These are phyloP conservation scores for Apogon talboti DNA, from an alignment of 2,797 vertebrate species.

Conservation along the genomic window DNA sequence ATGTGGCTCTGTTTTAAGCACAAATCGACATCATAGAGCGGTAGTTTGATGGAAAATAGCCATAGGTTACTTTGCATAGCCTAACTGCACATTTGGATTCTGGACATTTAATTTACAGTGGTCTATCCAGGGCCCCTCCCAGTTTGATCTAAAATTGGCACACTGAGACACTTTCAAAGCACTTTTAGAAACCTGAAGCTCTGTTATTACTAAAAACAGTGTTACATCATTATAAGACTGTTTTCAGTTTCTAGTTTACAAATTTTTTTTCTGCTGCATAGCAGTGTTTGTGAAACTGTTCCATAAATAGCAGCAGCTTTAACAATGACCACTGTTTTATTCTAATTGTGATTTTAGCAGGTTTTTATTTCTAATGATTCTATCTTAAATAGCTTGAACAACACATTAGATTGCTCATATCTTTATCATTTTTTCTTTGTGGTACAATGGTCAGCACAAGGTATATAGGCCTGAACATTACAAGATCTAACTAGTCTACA, in stretches of 20 bases:
- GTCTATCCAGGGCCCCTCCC: slow-evolving; percentile 48
- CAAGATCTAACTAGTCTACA: background rate
- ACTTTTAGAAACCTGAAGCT: background rate
- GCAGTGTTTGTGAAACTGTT: background rate
- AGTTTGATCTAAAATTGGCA: slow-evolving; percentile 40
- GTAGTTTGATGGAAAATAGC: accelerated
- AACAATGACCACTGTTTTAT: slow-evolving; percentile 2
- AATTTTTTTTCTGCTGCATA: background rate
- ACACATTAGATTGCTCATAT: background rate
- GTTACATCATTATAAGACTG: background rate
- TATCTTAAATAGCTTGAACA: background rate
- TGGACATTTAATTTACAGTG: slow-evolving; percentile 48
- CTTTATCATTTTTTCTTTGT: slow-evolving; percentile 2
- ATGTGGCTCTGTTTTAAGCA: background rate
- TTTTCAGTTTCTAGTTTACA: background rate
- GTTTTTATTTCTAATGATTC: slow-evolving; percentile 11
- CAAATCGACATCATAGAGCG: background rate
- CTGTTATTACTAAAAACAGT: slow-evolving; percentile 7
- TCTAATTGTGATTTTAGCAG: too few species aligned
- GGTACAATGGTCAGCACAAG: background rate
- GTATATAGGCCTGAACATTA: background rate
- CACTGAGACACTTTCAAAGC: slow-evolving; percentile 13
- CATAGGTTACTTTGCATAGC: background rate
- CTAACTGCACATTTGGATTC: slow-evolving; percentile 6
- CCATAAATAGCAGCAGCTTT: background rate